These are phyloP conservation scores for Apostichopus californicus DNA, from an alignment of 35 echinoderm and acorn worm species.

Conservation along the genomic window DNA sequence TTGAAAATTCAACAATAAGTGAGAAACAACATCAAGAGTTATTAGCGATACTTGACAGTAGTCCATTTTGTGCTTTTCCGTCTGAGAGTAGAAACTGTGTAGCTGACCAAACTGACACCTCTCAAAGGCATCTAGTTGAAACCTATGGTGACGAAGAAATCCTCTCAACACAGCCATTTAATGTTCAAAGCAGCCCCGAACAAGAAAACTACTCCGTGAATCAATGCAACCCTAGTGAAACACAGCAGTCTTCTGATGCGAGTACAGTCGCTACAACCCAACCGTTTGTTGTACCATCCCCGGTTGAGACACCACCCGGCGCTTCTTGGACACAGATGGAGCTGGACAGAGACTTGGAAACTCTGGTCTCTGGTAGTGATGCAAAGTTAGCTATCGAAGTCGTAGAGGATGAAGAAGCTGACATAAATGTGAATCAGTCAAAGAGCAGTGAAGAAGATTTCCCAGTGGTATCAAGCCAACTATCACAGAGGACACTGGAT, in stretches of 20 bases:
- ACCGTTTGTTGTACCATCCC: not conserved
- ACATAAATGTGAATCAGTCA: not conserved
- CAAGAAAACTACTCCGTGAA: not conserved
- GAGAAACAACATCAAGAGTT: conserved; percentile 16
- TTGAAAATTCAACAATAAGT: not conserved
- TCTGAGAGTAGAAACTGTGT: not conserved
- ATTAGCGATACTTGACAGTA: conserved; percentile 21
- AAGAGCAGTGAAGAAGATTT: not conserved
- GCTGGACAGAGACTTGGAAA: not conserved
- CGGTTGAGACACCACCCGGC: not conserved
- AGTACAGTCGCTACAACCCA: not conserved
- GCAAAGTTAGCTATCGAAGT: not conserved
- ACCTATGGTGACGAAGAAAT: not conserved
- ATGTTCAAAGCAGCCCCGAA: not conserved
- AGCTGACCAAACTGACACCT: not conserved
- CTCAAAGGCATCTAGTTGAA: not conserved
- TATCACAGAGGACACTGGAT: conserved; percentile 28
- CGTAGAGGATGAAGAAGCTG: not conserved
- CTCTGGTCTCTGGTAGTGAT: not conserved
- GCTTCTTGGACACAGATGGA: not conserved
- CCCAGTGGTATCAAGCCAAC: conserved; percentile 5
- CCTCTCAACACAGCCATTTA: conserved; percentile 20
- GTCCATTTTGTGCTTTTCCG: not conserved
- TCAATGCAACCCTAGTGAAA: not conserved
- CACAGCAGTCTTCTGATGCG: not conserved